Conservation (phyloP, 2,113 vertebrate species). For the Fregata magnificens region DNA sequence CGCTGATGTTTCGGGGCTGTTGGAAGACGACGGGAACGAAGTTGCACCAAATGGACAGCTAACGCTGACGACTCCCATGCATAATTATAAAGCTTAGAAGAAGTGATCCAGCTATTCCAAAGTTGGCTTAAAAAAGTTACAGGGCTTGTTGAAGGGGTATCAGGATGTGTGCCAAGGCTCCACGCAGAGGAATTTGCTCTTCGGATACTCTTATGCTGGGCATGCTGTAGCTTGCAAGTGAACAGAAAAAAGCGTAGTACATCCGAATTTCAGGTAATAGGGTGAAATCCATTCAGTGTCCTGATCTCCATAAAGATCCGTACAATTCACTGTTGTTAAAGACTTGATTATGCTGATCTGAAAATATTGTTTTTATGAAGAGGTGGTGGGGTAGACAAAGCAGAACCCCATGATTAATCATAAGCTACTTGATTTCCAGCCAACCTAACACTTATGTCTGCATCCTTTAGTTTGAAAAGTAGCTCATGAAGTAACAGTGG, state of each 20-base stretch:
- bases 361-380: slow-evolving; percentile 53
- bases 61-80: slow-evolving; percentile 86
- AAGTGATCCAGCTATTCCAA: background rate
- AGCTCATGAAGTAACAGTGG: background rate
- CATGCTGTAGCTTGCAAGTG: slow-evolving; percentile 33
- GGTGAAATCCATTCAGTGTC: background rate
- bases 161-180: background rate
- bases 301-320: slow-evolving; percentile 40
- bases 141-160: slow-evolving; percentile 3
- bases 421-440: slow-evolving; percentile 31
- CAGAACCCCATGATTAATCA: background rate
- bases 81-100: slow-evolving; percentile 86
- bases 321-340: slow-evolving; percentile 32
- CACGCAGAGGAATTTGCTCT: background rate
- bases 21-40: slow-evolving; percentile 92
- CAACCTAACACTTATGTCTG: background rate
- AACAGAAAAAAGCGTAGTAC: background rate
- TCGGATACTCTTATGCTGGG: background rate
- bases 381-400: slow-evolving; percentile 31
- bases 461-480: slow-evolving; percentile 22
- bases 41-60: slow-evolving; percentile 93
- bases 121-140: background rate
- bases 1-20: slow-evolving; percentile 89
- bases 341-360: background rate
- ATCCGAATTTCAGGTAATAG: slow-evolving; percentile 12